Evolutionary conservation across 2,797 vertebrate genomes (phyloP), one percentile per base, ranked within the genome.

Genomic region (Phrynocephalus guinanensis): DNA sequence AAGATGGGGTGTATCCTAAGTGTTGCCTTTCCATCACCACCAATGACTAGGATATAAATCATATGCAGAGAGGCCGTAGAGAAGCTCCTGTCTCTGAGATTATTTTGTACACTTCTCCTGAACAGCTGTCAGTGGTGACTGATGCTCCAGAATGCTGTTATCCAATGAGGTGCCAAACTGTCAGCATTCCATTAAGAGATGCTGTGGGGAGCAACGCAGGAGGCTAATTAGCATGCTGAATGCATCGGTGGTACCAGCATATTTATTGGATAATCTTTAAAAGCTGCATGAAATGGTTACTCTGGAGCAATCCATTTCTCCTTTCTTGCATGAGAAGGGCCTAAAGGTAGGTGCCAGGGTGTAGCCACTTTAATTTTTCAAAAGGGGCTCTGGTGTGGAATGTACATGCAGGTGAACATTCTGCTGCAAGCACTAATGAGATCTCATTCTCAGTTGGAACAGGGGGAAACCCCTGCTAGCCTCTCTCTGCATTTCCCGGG

Each of bases 121-220:
- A 67, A 75, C 44, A 81, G 70, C 70, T 88, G 83, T 88, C 87
- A 88, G 77, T 81, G 20, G 30, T 85, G 83, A 88, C 77, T 66
- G 87, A 85, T 88, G 78, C 60, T 85, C 87, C 16, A 30, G 77
- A 76, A 88, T 73, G 70, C 87, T 67, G 77, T n/a, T 80, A 67
- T 85, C 87, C 87, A 85, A 80, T 75, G 82, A 88, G 83, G 33
- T 85, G 70, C 70, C 60, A 88, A 68, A 52, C 77, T 16, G 70
- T 68, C 87, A 67, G 87, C 77, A 80, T 84, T 84, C 80, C 60
- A 88, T 88, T 88, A 85, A 88, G 83, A 85, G 52, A 85, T 88
- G 82, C 87, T 56, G 56, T 80, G 68, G 83, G 60, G 87, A 81
- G 60, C 56, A 24, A 48, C 0, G 6, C 44, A 16, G 70, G 70